Conservation (phyloP, 2,797 vertebrate species). For the Chanos chanos region DNA sequence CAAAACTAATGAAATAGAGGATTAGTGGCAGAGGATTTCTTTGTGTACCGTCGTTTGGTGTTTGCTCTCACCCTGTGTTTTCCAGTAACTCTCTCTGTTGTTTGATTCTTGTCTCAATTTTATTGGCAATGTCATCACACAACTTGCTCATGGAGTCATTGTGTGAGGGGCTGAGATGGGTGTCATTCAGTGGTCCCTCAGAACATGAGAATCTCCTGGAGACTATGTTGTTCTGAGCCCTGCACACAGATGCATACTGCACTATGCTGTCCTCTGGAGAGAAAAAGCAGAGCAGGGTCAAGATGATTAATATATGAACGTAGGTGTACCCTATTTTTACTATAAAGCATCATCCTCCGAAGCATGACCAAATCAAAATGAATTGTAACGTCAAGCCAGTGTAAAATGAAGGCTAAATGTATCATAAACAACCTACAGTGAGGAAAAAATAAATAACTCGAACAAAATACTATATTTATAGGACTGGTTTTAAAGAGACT, state of each 20-base stretch:
- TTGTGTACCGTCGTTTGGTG: neutral
- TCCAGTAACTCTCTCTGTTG: conserved; percentile 46
- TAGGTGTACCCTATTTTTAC: no score
- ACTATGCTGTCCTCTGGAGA: conserved; percentile 60
- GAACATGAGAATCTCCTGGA: conserved; percentile 68
- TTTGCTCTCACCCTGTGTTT: conserved; percentile 11
- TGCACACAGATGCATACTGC: conserved; percentile 58
- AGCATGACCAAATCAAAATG: no score
- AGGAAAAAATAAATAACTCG: no score
- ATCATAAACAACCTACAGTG: no score
- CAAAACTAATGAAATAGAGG: neutral
- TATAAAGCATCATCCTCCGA: no score
- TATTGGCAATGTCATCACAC: conserved; percentile 67
- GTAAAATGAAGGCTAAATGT: no score
- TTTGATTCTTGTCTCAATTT: conserved; percentile 61
- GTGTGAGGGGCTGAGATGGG: conserved; percentile 52
- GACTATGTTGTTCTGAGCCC: conserved; percentile 62
- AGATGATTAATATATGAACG: no score
- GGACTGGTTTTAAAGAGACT: no score
- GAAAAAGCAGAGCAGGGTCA: no score
- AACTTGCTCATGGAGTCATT: conserved; percentile 65
- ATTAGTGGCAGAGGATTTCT: neutral
- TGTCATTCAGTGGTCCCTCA: conserved; percentile 66
- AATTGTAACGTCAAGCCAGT: no score
- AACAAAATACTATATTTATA: no score